Percentiles rank a stretch among this genome's conserved stretches.
These are phyloP conservation scores for Phylloscopus whistleri DNA, from an alignment of 2,113 vertebrate species.

Conservation along the genomic window DNA sequence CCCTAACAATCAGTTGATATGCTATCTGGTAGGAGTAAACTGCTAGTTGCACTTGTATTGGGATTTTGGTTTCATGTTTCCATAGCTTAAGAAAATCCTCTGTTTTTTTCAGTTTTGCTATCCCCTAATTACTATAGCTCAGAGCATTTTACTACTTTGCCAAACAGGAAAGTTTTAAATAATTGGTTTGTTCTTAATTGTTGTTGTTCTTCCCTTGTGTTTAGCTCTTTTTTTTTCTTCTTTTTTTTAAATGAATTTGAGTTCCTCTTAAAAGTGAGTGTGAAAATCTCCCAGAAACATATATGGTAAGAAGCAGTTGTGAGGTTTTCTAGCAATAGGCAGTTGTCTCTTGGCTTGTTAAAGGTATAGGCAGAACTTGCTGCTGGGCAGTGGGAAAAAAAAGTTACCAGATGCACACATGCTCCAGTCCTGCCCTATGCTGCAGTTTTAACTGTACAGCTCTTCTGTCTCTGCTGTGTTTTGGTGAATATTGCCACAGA, in stretches of 20 bases:
- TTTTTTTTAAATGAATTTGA: not conserved
- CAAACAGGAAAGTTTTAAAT: not conserved
- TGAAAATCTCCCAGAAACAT: not conserved
- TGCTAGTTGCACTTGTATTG: conserved; percentile 56
- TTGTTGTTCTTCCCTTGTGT: not conserved
- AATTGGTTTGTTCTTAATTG: conserved; percentile 12
- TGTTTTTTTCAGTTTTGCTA: conserved; percentile 8
- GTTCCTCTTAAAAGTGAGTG: not conserved
- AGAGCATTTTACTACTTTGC: conserved; percentile 8
- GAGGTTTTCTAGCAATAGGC: not conserved
- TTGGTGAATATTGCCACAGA: not conserved
- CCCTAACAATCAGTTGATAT: conserved; percentile 48
- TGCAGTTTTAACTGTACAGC: not conserved
- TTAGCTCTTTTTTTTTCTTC: not conserved
- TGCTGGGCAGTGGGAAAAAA: not conserved
- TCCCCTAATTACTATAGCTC: conserved; percentile 35
- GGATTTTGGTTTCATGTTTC: conserved; percentile 53
- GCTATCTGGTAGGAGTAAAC: conserved; percentile 56
- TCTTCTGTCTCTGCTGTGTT: not conserved
- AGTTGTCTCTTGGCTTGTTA: not conserved
- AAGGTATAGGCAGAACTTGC: not conserved
- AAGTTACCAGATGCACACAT: not conserved
- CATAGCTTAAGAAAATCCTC: conserved; percentile 30
- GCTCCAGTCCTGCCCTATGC: not conserved
- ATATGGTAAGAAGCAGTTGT: not conserved